Conservation (phyloP, 2,113 vertebrate species). For the Campylomormyrus numenius region DNA sequence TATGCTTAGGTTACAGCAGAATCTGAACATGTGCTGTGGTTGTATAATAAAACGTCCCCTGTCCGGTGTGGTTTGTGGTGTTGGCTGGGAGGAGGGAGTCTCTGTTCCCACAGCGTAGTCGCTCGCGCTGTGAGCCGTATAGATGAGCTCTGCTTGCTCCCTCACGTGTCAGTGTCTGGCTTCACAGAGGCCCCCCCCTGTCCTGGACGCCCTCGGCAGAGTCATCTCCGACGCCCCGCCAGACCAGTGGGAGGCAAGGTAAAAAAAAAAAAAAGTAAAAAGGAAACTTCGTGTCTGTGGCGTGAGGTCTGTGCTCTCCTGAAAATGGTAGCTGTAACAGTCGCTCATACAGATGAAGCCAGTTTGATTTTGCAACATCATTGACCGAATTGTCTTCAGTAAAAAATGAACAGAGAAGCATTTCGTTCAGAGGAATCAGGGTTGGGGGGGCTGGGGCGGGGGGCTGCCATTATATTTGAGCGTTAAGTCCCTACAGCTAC, state of each 20-base stretch:
- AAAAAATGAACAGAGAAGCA: not conserved
- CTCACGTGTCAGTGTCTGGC: not conserved
- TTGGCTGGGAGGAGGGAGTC: not conserved
- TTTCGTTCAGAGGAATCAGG: not conserved
- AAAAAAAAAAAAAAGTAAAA: conserved; percentile 22
- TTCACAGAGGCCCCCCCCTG: conserved; percentile 81
- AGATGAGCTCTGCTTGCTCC: not conserved
- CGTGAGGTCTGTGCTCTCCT: not conserved
- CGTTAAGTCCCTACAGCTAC: not conserved
- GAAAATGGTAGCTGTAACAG: not conserved
- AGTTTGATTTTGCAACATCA: not conserved
- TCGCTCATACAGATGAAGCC: not conserved
- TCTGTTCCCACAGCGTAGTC: not conserved
- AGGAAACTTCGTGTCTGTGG: not conserved
- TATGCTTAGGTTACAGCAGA: not conserved
- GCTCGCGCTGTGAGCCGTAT: not conserved
- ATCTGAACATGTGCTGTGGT: not conserved
- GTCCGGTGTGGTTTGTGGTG: not conserved
- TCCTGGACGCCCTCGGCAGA: conserved; percentile 88
- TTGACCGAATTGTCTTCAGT: not conserved
- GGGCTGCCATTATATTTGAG: not conserved
- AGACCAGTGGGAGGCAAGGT: conserved; percentile 98
- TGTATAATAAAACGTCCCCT: not conserved
- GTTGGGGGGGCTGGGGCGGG: no score
- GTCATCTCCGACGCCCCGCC: conserved; percentile 93